Base-by-base conservation (phyloP, 1,140 invertebrate species). In the Globodera rostochiensis region DNA sequence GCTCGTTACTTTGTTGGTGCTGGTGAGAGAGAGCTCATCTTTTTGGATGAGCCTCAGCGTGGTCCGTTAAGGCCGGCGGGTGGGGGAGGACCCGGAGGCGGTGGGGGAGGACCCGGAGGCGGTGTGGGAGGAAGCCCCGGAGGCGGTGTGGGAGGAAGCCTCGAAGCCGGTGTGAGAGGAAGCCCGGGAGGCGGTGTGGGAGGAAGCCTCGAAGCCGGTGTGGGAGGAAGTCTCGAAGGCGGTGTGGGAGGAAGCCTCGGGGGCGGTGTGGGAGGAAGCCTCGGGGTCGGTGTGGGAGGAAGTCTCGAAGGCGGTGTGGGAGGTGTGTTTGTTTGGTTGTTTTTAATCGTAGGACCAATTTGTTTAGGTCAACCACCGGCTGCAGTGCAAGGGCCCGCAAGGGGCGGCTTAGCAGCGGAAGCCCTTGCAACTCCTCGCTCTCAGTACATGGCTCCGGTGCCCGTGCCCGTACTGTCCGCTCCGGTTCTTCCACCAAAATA, bases 1-100 rank as follows among this genome's bases (percentile, higher is more conserved):
- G 83, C 83, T 6, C 57, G 83, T 50, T 84, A 84, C 67, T 84
- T 84, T 79, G 83, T 84, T 64, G 83, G 85, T 46, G 83, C 83
- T 15, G 82, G 79, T 36, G 86, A 84, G 9, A n/a, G 80, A 13
- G 60, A 81, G 46, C 36, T 53, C 4, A 19, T 50, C 21, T 87
- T 84, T 71, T 66, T 84, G 57, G 83, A 84, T n/a, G 85, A 79
- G 53, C 83, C 83, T 15, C 83, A 84, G 84, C 46, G 71, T 46
- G 85, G 83, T n/a, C 82, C 73, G 60, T 7, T 9, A 11, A 11
- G 45, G 45, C 77, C 64, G 13, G 9, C 13, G 77, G 19, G 21
- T 45, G 82, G 45, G 46, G 80, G 82, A 15, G 79, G 45, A 6
- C 45, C 19, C 4, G 79, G 79, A 69, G 73, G 46, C 21, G 57